A percentile compares a stretch with the other conserved stretches of the same genome.
Evolutionary conservation across 2,113 vertebrate species (phyloP).

Genomic region (Leptosomus discolor): DNA sequence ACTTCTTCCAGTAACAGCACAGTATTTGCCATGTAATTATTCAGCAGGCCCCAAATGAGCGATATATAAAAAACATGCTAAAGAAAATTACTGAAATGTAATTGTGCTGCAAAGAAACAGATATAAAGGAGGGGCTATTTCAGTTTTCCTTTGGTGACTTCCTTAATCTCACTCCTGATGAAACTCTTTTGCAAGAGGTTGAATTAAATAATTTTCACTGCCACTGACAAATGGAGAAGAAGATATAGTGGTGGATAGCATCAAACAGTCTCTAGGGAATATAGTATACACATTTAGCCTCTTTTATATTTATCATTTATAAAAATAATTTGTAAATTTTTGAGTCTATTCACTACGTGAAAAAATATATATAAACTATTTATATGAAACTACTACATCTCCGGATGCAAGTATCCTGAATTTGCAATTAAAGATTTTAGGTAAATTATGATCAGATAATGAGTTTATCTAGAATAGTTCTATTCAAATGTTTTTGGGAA

Average conservation of each 20-base stretch:
- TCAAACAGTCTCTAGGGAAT: neutral
- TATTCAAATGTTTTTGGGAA: neutral
- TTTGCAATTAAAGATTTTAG: neutral
- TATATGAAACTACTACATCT: neutral
- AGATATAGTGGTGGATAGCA: neutral
- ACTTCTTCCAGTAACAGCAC: neutral
- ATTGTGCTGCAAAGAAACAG: slow-evolving; percentile 12
- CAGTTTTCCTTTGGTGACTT: neutral
- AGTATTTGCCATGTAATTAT: neutral
- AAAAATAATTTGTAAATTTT: neutral
- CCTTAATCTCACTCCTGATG: neutral
- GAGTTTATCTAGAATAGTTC: neutral
- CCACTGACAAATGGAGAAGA: neutral
- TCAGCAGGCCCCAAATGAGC: neutral
- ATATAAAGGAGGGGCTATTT: neutral
- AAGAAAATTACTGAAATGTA: slow-evolving; percentile 35
- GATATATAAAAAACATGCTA: neutral
- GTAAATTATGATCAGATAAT: neutral
- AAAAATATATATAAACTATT: neutral
- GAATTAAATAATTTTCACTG: neutral
- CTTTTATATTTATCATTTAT: neutral
- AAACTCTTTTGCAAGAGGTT: neutral
- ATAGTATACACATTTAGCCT: neutral
- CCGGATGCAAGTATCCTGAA: neutral
- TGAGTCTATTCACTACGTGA: neutral